Percentiles rank a stretch among this genome's conserved stretches.
These are phyloP conservation scores for Caretta caretta DNA, from an alignment of 2,113 vertebrate species.

Conservation along the genomic window DNA sequence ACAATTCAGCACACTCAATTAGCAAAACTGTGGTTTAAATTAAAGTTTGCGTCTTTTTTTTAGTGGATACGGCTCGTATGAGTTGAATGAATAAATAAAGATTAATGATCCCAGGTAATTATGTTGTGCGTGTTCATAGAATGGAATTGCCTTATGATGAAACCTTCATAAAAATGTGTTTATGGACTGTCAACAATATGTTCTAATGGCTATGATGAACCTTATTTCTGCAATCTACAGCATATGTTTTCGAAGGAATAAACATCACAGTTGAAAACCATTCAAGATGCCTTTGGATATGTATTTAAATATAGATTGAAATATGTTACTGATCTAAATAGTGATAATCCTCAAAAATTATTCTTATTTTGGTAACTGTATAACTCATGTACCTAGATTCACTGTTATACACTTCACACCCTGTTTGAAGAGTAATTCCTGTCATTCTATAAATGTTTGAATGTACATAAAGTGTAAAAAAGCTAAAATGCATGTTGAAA, in stretches of 20 bases:
- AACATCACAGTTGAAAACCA: neutral
- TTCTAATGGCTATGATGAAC: neutral
- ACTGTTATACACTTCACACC: neutral
- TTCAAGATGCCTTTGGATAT: neutral
- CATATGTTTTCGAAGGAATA: neutral
- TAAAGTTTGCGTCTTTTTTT: slow-evolving; percentile 56
- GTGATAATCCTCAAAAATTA: neutral
- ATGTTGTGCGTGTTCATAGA: slow-evolving; percentile 65
- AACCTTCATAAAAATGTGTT: slow-evolving; percentile 51
- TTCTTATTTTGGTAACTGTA: neutral
- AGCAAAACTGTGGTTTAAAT: slow-evolving; percentile 41
- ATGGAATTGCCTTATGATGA: slow-evolving; percentile 63
- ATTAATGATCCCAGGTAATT: slow-evolving; percentile 72
- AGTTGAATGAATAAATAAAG: slow-evolving; percentile 63
- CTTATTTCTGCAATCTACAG: neutral
- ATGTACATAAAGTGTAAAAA: neutral
- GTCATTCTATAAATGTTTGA: neutral
- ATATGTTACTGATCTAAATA: neutral
- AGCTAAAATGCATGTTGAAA: neutral
- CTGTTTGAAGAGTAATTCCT: neutral
- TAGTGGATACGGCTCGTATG: slow-evolving; percentile 52
- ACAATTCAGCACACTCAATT: slow-evolving; percentile 51
- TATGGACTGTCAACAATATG: slow-evolving; percentile 57
- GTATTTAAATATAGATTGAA: neutral
- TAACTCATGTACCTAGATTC: neutral